These are phyloP conservation scores for Lutjanus erythropterus DNA, from an alignment of 2,113 vertebrate species.

Conservation along the genomic window DNA sequence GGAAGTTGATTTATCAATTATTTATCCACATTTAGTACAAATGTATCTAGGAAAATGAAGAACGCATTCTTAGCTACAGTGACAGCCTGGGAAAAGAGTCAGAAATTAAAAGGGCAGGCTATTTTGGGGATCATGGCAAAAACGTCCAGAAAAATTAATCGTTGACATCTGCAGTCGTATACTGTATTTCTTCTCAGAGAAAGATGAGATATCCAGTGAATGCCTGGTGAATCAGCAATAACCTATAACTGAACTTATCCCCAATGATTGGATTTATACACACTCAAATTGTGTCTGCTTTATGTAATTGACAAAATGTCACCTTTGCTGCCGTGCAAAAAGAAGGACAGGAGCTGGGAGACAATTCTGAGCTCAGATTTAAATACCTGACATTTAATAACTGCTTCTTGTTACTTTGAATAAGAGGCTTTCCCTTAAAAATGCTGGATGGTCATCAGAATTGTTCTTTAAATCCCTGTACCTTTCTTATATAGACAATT, in stretches of 20 bases:
- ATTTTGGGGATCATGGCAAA: slow-evolving; percentile 21
- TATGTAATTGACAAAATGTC: slow-evolving; percentile 63
- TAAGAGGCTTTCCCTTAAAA: slow-evolving; percentile 1
- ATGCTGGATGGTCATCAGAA: background rate
- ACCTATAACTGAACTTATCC: slow-evolving; percentile 30
- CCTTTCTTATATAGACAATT: background rate
- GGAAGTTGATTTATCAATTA: background rate
- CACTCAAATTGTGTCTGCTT: slow-evolving; percentile 43
- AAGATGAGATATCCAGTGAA: slow-evolving; percentile 13
- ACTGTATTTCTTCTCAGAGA: background rate
- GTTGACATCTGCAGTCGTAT: background rate
- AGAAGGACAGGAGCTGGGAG: slow-evolving; percentile 6
- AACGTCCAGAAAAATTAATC: background rate
- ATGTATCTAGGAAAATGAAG: background rate
- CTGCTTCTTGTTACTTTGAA: background rate
- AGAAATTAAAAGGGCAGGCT: background rate
- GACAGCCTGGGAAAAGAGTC: slow-evolving; percentile 15
- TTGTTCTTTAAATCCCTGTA: background rate
- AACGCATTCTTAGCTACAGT: background rate
- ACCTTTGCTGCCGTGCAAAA: slow-evolving; percentile 48
- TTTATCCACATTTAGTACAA: background rate
- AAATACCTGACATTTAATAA: background rate
- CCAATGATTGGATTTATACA: slow-evolving; percentile 58
- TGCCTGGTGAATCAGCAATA: background rate
- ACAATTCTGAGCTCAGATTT: background rate